A percentile compares a stretch with the other conserved stretches of the same genome.
Conservation (phyloP, 1,140 invertebrate species). For the Nasonia giraulti region DNA sequence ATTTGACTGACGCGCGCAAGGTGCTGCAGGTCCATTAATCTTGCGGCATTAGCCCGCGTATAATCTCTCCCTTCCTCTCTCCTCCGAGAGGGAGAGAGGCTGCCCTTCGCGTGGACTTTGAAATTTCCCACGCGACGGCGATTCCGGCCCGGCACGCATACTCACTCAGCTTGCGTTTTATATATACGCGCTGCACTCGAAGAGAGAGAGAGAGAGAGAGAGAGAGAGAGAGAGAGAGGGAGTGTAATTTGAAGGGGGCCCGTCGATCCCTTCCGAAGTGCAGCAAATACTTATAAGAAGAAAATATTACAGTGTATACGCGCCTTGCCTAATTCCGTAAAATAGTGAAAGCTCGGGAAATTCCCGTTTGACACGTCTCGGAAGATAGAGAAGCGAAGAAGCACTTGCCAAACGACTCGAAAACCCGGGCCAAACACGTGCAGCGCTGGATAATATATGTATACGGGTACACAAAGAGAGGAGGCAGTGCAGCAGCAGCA, state of each 20-base stretch:
- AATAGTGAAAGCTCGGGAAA: neutral
- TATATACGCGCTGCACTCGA: neutral
- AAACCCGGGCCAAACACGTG: too few relatives aligned
- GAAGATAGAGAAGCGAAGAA: neutral
- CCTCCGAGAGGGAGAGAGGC: neutral
- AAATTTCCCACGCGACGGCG: conserved; percentile 39
- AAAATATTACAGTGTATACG: neutral
- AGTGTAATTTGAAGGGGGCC: too few relatives aligned
- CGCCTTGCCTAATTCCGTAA: neutral
- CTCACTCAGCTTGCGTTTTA: too few relatives aligned
- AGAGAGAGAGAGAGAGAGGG: too few relatives aligned
- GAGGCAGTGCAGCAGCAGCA: neutral
- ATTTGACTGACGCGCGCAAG: neutral
- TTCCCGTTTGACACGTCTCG: neutral
- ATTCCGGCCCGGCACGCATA: neutral
- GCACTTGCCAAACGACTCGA: neutral
- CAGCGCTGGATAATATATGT: too few relatives aligned
- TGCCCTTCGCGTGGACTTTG: neutral
- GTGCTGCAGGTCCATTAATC: conserved; percentile 31
- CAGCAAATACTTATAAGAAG: neutral
- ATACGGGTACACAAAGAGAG: neutral
- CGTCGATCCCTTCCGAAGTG: conserved; percentile 43
- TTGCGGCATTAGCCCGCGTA: conserved; percentile 26
- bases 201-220: too few relatives aligned
- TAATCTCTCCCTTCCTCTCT: conserved; percentile 25